phyloP scores from a whole-genome alignment of 2,797 vertebrate species.

The Chanos chanos region DNA sequence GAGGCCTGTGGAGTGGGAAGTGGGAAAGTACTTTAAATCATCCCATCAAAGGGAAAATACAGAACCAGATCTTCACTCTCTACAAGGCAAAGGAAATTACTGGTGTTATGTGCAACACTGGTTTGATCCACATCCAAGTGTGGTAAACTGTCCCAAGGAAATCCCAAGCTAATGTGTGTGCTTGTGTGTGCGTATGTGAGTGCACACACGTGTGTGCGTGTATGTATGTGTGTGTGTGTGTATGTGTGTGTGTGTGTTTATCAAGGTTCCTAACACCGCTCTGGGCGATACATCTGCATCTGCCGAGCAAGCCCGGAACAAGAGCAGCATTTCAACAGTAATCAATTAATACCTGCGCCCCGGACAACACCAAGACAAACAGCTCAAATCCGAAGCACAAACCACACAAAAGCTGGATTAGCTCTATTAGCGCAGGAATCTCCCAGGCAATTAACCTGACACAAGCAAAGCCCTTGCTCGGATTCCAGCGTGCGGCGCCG shows the following conservation, averaged over 20 bases:
- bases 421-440: conserved; percentile 48
- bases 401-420: conserved; percentile 52
- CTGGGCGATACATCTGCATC: background rate
- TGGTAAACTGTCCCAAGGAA: conserved; percentile 32
- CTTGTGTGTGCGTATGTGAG: background rate
- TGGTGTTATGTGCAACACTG: conserved; percentile 27
- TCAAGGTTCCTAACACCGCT: background rate
- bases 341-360: conserved; percentile 42
- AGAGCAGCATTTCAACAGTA: conserved; percentile 32
- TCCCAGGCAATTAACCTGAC: conserved; percentile 49
- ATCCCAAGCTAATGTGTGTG: conserved; percentile 6
- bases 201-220: background rate
- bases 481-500: conserved; percentile 41
- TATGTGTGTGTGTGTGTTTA: background rate
- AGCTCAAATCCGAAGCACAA: conserved; percentile 37
- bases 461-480: conserved; percentile 40
- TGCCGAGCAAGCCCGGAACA: conserved; percentile 12
- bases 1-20: conserved; percentile 23
- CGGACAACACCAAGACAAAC: conserved; percentile 45
- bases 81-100: conserved; percentile 32
- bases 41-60: conserved; percentile 45
- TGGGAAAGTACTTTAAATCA: conserved; percentile 30
- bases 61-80: conserved; percentile 25
- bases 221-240: background rate
- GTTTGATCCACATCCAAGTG: conserved; percentile 39